A percentile compares a stretch with the other conserved stretches of the same genome.
phyloP scores from a whole-genome alignment of 2,113 vertebrate species.

The Heterochromis multidens region DNA sequence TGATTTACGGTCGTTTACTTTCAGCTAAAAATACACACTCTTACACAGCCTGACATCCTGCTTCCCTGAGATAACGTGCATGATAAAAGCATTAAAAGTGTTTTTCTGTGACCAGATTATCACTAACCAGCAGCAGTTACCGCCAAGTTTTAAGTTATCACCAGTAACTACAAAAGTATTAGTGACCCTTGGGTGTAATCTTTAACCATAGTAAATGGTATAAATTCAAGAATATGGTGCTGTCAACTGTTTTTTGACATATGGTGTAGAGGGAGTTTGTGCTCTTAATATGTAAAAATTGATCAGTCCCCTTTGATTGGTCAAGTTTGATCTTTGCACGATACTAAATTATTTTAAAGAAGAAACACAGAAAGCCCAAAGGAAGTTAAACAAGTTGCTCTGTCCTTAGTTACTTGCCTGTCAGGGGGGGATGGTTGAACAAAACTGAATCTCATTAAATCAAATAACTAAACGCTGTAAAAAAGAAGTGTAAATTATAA shows the following conservation, averaged over 20 bases:
- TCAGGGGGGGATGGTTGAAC: neutral
- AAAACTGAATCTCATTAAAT: neutral
- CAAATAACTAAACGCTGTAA: neutral
- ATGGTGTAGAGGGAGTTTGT: neutral
- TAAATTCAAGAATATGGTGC: neutral
- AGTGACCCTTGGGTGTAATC: neutral
- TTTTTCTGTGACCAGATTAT: slow-evolving; percentile 27
- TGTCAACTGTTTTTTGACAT: neutral
- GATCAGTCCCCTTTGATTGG: neutral
- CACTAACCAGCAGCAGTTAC: slow-evolving; percentile 7
- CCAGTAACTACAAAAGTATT: neutral
- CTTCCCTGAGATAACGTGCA: slow-evolving; percentile 37
- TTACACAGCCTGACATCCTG: neutral
- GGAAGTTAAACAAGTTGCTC: neutral
- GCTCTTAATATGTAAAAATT: neutral
- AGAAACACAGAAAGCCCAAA: neutral
- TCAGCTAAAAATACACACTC: slow-evolving; percentile 55
- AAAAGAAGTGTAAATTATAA: slow-evolving; percentile 6
- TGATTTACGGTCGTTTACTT: slow-evolving; percentile 41
- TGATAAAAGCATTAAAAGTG: slow-evolving; percentile 31
- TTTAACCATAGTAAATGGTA: neutral
- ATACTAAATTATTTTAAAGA: neutral
- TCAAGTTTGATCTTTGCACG: slow-evolving; percentile 2
- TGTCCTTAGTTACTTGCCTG: neutral
- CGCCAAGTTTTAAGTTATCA: slow-evolving; percentile 8